Evolutionary conservation across 1,140 invertebrate species (phyloP), one percentile per base, ranked within the genome.

Genomic region (silkworm (Bombyx mori)): DNA sequence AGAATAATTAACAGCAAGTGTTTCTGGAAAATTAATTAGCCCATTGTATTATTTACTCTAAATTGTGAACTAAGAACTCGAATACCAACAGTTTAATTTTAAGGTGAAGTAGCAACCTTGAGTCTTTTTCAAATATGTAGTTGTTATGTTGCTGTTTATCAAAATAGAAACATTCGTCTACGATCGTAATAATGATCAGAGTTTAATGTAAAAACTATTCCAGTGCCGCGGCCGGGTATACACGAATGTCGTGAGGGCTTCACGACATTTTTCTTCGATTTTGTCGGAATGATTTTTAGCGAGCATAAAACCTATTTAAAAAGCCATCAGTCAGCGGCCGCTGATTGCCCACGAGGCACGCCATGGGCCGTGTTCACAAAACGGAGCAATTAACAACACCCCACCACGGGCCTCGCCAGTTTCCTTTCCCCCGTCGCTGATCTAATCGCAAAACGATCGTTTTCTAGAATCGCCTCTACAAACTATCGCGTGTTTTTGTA

Each of bases 391-490:
- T 86, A 86, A 82, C 83, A 81, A 68, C 75, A 65, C 64, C 75
- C 75, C 71, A 69, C 51, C 55, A 58, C 57, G 44, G 50, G 42
- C 56, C 58, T 57, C 61, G 46, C 68, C 63, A 56, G 46, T 42
- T 56, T 49, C 54, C 45, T 64, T 66, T 66, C 68, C 71, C 66
- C 73, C 26, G 63, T 65, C 57, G 65, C 70, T 75, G 84, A 87
- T 87, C 73, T 84, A 79, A 87, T 87, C 84, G 79, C 73, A 87
- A 86, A 87, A 85, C 80, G 83, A 77, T 80, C 84, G 84, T 87
- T 85, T 87, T 87, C 84, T 85, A 75, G 84, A 87, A 87, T 85
- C 82, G 82, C 82, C 75, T 79, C 72, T 73, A 83, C 83, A 79
- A 82, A 82, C 71, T 75, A 83, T 83, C 77, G 83, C 84, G 80